Evolutionary conservation across 64 coral and sea anemone genomes (phyloP).

Genomic region (Trachythela sp.): DNA sequence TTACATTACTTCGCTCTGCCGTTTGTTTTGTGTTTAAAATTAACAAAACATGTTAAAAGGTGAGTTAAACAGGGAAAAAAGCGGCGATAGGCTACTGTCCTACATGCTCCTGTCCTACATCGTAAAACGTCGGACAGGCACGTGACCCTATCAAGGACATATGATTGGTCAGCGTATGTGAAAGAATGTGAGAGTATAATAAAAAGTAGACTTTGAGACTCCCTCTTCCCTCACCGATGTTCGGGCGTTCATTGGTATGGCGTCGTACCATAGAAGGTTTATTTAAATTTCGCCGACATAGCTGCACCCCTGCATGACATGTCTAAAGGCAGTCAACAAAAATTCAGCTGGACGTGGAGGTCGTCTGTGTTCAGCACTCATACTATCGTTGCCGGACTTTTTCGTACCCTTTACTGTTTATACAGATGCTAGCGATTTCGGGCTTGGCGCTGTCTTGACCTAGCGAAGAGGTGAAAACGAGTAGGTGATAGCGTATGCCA

Average conservation of each 20-base stretch:
- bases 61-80: no score
- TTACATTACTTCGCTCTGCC: no score
- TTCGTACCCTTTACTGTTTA: no score
- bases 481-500: not conserved
- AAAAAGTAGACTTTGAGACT: not conserved
- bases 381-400: constrained; percentile 1
- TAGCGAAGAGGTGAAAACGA: not conserved
- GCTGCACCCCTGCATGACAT: not conserved
- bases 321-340: not conserved
- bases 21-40: no score
- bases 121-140: no score
- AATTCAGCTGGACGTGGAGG: not conserved
- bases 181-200: no score
- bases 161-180: no score
- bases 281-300: not conserved
- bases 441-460: not conserved
- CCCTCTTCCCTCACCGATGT: not conserved
- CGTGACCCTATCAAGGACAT: no score
- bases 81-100: no score
- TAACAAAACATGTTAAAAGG: no score
- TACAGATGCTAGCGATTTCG: no score
- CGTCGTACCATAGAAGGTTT: not conserved
- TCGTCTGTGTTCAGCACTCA: not conserved
- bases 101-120: no score
- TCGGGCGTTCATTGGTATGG: not conserved